Percentiles rank a stretch among this genome's conserved stretches.
These are phyloP conservation scores for Pherbina coryleti DNA, from an alignment of 2,888 invertebrate genomes.

Conservation along the genomic window DNA sequence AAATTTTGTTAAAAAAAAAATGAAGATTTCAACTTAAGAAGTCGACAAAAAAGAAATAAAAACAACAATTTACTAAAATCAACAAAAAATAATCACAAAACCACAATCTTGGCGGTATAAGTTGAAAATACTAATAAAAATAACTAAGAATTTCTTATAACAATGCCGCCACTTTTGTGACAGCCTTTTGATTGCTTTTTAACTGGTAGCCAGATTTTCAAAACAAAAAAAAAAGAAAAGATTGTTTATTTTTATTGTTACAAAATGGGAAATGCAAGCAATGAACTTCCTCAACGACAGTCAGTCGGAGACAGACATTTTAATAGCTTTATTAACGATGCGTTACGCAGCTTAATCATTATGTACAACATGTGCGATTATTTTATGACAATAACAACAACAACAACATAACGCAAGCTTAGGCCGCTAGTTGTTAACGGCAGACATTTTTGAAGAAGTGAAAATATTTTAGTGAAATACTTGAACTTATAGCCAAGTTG, in stretches of 20 bases:
- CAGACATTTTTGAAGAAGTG: neutral
- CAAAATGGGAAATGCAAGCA: too few species aligned
- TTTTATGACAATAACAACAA: neutral
- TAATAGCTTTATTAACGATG: constrained; percentile 19
- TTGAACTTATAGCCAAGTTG: too few species aligned
- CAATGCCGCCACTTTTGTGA: neutral
- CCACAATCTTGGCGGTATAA: neutral
- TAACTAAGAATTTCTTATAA: neutral
- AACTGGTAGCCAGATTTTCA: neutral
- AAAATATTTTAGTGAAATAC: neutral
- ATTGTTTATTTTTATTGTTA: too few species aligned
- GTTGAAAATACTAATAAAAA: neutral
- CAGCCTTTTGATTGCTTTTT: too few species aligned
- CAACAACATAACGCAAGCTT: neutral
- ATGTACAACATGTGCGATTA: neutral
- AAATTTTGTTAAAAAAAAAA: too few species aligned
- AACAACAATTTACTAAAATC: neutral
- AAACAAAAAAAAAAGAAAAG: too few species aligned
- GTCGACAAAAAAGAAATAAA: too few species aligned
- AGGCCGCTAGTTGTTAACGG: neutral
- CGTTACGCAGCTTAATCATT: neutral
- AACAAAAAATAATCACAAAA: neutral
- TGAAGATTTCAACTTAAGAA: too few species aligned
- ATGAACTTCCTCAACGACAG: neutral
- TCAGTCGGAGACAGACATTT: neutral